These are phyloP conservation scores for Xestia c-nigrum DNA, from an alignment of 2,888 invertebrate species.

Conservation along the genomic window DNA sequence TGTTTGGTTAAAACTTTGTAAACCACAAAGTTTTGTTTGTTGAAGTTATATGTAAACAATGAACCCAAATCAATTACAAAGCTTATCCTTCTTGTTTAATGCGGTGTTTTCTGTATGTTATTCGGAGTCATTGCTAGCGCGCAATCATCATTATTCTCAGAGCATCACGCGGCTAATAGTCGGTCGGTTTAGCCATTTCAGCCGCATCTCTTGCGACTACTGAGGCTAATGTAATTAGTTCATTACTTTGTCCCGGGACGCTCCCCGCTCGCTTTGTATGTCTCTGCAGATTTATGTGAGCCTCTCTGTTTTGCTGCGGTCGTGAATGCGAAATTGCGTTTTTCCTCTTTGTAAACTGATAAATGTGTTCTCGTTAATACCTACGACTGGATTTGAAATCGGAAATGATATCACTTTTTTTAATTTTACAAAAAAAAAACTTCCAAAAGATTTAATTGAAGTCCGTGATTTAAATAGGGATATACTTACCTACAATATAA, in stretches of 20 bases:
- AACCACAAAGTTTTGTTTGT: not conserved
- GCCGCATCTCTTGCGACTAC: slow-evolving; percentile 77
- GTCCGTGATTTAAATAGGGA: slow-evolving; percentile 56
- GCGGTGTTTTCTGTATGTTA: slow-evolving; percentile 59
- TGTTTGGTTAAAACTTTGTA: slow-evolving; percentile 4
- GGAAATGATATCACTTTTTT: slow-evolving; percentile 62
- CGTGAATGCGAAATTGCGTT: slow-evolving; percentile 78
- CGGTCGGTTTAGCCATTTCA: slow-evolving; percentile 79
- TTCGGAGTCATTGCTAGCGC: slow-evolving; percentile 68
- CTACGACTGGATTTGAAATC: slow-evolving; percentile 67
- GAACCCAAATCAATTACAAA: slow-evolving; percentile 20
- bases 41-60: slow-evolving; percentile 1
- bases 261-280: slow-evolving; percentile 78
- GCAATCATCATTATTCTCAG: slow-evolving; percentile 74
- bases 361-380: slow-evolving; percentile 74
- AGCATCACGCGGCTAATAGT: slow-evolving; percentile 78
- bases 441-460: slow-evolving; percentile 58
- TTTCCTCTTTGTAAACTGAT: slow-evolving; percentile 74
- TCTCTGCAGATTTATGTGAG: slow-evolving; percentile 83
- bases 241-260: slow-evolving; percentile 85
- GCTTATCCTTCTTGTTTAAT: slow-evolving; percentile 12
- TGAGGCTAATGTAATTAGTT: slow-evolving; percentile 88
- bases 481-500: slow-evolving; percentile 1
- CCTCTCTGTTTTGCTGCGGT: slow-evolving; percentile 79
- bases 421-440: slow-evolving; percentile 35